Base-by-base conservation (phyloP, 2,113 vertebrate genomes). In the Scatophagus argus region DNA sequence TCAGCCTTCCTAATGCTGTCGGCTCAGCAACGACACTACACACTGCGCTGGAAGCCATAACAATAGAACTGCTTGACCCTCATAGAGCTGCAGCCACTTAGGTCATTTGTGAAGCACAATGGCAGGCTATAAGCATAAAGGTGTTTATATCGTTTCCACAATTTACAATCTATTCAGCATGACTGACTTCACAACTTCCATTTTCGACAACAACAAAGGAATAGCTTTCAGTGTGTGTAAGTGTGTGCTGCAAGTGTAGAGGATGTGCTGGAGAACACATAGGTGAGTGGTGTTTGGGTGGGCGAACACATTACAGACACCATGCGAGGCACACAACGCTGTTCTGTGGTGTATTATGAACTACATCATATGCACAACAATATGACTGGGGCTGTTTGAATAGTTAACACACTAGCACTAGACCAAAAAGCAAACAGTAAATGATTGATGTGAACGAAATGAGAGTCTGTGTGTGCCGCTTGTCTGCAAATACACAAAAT, bases 91-190 rank as follows among this genome's bases (percentile, higher is more conserved):
- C 27, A 41, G 78, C 88, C 85, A 82, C 72, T 55, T 49, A 71
- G 90, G 75, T 87, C 86, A 84, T 87, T 91, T 88, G 84, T 82
- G 71, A 77, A 85, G 81, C 88, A 93, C 86, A 92, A 90, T 87
- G 84, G 81, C 83, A 29, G 76, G 49, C 90, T 31, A 70, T 46
- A 62, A 54, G 84, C 87, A 91, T 81, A 83, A 85, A 88, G 81
- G 81, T 87, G 81, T 87, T 87, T 82, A 83, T 80, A 89, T 84
- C 82, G 83, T 79, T 81, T 78, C 82, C 49, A 78, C 89, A 91
- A 89, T 93, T 91, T 89, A 87, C 84, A 81, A 88, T 91, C 80
- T 71, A 81, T 91, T 91, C 89, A 77, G 88, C 87, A 85, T 83
- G 83, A 82, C 79, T 91, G 86, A 73, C 84, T 88, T 87, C 82